Evolutionary conservation across 2,888 invertebrate genomes (phyloP).

Genomic region (Zygogramma bicolorata): DNA sequence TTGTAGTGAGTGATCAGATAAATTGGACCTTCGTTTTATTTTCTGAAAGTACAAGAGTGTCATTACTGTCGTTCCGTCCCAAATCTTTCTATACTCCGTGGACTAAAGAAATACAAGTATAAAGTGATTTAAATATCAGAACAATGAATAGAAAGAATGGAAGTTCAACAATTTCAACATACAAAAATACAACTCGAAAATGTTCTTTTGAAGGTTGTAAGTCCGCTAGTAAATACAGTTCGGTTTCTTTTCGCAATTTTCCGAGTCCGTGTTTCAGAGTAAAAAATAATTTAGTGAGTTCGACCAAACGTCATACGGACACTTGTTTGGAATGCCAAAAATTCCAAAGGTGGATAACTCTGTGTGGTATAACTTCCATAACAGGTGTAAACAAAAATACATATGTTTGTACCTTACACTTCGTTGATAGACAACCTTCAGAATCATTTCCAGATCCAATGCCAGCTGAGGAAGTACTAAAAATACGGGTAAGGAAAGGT

Average conservation of each 20-base stretch:
- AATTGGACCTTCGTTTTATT: too few relatives aligned
- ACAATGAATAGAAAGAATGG: neutral
- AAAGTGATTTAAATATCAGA: neutral
- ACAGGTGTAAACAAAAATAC: neutral
- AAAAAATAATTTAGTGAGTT: conserved; percentile 5
- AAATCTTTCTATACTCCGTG: neutral
- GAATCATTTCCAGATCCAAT: conserved; percentile 11
- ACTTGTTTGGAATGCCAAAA: neutral
- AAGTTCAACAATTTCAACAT: too few relatives aligned
- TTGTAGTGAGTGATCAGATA: neutral
- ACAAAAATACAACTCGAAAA: neutral
- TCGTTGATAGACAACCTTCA: conserved; percentile 14
- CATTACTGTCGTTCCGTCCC: neutral
- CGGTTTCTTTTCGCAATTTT: neutral
- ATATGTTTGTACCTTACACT: neutral
- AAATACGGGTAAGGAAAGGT: conserved; percentile 16
- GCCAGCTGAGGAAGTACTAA: conserved; percentile 6
- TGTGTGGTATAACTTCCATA: neutral
- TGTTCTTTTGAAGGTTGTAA: neutral
- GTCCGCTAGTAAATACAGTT: conserved; percentile 6
- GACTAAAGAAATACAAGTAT: too few relatives aligned
- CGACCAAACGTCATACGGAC: neutral
- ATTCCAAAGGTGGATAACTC: conserved; percentile 9
- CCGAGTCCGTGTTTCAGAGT: conserved; percentile 13
- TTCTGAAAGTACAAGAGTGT: neutral